Conservation (phyloP, 2,888 invertebrate species). For the Athrips mouffetella region DNA sequence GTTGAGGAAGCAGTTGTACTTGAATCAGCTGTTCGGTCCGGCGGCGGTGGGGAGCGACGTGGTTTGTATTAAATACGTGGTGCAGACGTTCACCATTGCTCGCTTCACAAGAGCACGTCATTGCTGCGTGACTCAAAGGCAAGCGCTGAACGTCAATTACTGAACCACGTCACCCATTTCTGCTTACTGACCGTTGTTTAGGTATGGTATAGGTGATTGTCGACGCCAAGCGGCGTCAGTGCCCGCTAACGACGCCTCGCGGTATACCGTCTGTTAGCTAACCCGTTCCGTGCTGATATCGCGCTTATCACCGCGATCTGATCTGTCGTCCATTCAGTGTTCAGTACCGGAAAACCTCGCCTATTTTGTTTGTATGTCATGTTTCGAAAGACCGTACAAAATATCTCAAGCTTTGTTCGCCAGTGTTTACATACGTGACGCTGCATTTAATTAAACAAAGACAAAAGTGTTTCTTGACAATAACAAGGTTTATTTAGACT, state of each 20-base stretch:
- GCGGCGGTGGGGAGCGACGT: slow-evolving; percentile 45
- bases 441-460: slow-evolving; percentile 9
- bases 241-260: slow-evolving; percentile 45
- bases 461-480: slow-evolving; percentile 29
- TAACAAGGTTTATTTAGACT: slow-evolving; percentile 28
- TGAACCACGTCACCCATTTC: not conserved
- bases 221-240: slow-evolving; percentile 52
- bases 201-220: slow-evolving; percentile 35
- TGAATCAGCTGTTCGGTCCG: slow-evolving; percentile 67
- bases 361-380: not conserved
- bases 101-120: not conserved
- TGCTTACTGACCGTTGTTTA: not conserved
- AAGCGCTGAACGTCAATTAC: not conserved
- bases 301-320: slow-evolving; percentile 42
- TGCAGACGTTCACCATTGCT: not conserved
- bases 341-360: slow-evolving; percentile 1
- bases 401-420: slow-evolving; percentile 3
- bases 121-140: not conserved
- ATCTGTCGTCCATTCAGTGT: slow-evolving; percentile 31
- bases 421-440: slow-evolving; percentile 22
- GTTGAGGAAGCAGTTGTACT: too few relatives aligned
- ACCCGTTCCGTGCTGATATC: not conserved
- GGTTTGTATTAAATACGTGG: too few relatives aligned
- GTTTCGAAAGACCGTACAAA: not conserved
- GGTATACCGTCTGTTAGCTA: slow-evolving; percentile 16